Base-by-base conservation (phyloP, 2,888 invertebrate species). In the Heliconius cydno region DNA sequence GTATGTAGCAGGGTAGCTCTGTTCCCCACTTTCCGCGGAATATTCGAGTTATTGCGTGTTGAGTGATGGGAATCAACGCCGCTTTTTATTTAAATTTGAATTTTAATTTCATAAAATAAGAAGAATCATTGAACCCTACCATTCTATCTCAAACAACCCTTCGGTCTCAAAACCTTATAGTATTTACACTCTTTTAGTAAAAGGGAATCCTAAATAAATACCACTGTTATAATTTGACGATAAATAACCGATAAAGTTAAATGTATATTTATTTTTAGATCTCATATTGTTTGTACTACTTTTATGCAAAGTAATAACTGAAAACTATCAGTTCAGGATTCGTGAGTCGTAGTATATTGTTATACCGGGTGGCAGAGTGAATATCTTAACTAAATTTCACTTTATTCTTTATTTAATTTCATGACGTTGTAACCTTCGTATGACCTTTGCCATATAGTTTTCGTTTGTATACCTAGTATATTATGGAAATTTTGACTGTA, bases 141-240 rank as follows among this genome's bases (percentile, higher is more conserved):
- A 28, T 46, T 52, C 12, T 9, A 30, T 57, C 30, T 30, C 22
- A n/a, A n/a, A 12, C 34, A 22, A 13, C 15, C 7, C 13, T 15
- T 41, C n/a, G 30, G n/a, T 10, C 12, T 15, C 57, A 34, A 73
- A 25, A 73, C 34, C 19, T 52, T 19, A 6, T 15, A 52, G 19
- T 19, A 52, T 52, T 52, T 52, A 22, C 7, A 34, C n/a, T 22
- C 7, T 57, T 72, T 60, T n/a, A 73, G 73, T 57, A 13, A 70
- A 70, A 70, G 68, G 6, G 15, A 57, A 60, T 34, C 34, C 73
- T 57, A 41, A 57, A 73, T 73, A 73, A 73, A 73, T 3, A 30
- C 34, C 52, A 34, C 13, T 34, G 3, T 72, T 60, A 34, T 57
- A 13, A 60, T 60, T 73, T 34, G 34, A n/a, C 7, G 57, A 73